Conservation (phyloP, 1,140 invertebrate genomes). For the Spodoptera litura region DNA sequence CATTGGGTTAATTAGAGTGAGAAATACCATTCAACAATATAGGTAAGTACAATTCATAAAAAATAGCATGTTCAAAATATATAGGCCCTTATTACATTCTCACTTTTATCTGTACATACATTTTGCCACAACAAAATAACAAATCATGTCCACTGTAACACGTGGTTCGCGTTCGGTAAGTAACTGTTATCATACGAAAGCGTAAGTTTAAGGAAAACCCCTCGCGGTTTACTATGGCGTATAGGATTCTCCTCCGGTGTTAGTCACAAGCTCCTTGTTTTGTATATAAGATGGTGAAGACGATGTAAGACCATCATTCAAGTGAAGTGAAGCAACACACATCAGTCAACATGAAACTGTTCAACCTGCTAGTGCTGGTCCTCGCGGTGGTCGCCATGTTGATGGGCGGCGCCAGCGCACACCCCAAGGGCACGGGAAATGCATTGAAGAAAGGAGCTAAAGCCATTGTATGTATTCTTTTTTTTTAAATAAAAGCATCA, state of each 20-base stretch:
- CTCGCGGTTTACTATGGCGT: not conserved
- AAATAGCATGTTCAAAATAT: too few relatives aligned
- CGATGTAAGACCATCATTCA: not conserved
- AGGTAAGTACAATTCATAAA: too few relatives aligned
- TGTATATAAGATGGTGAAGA: not conserved
- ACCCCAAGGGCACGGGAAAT: constrained; percentile 56
- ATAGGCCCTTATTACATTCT: too few relatives aligned
- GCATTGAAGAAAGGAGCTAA: constrained; percentile 60
- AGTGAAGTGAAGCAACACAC: not conserved
- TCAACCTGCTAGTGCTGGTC: constrained; percentile 53
- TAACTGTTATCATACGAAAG: not conserved
- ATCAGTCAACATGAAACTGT: constrained; percentile 49
- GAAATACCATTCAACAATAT: too few relatives aligned
- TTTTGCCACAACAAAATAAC: too few relatives aligned
- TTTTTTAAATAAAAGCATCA: too few relatives aligned
- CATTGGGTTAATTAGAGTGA: too few relatives aligned
- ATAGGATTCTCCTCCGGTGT: not conserved
- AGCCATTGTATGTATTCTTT: constrained; percentile 66
- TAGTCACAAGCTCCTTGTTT: not conserved
- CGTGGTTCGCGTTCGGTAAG: not conserved
- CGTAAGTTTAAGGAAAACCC: constrained; percentile 1
- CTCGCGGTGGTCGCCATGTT: constrained; percentile 58
- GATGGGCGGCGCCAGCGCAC: constrained; percentile 45
- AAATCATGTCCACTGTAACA: too few relatives aligned
- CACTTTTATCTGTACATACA: too few relatives aligned